Evolutionary conservation across 2,113 vertebrate species (phyloP), one percentile per base, ranked within the genome.

Genomic region (Illadopsis cleaveri): DNA sequence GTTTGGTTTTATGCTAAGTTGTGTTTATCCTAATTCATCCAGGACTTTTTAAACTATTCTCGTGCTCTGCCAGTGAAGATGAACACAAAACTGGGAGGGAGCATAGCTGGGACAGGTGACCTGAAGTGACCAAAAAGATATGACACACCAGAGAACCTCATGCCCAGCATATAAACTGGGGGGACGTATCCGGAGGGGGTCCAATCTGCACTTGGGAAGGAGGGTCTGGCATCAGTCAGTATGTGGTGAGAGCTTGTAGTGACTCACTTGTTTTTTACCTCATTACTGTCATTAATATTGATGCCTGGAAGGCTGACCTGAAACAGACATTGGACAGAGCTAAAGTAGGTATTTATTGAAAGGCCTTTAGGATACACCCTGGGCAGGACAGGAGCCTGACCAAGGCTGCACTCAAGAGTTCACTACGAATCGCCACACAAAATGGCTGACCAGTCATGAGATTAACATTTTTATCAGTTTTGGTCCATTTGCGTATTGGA

Each of bases 171-270:
- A 21, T 25, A 68, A 82, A n/a, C 7, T 30, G 7, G 10, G 28
- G 12, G 6, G 2, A 66, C 1, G 2, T 15, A 38, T 24, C 23
- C 1, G 0, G 13, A 40, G 68, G 9, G 3, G 9, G 3, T 14
- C 7, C 0, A 10, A 3, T 40, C 11, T 18, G 11, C 11, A 30
- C 5, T 45, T 5, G 0, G 11, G 38, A 60, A 60, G 7, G 4
- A 19, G 11, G 7, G 5, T 25, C n/a, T 53, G 53, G n/a, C 11
- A 68, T n/a, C 0, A 0, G 2, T 45, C 45, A 82, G 45, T 24
- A n/a, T n/a, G 24, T 22, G 9, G 20, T 21, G 33, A 66, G 28
- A 15, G 1, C 11, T 12, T n/a, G 11, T 40, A 82, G 28, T 8
- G 12, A 13, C 35, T 35, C 16, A 18, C 4, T 25, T 45, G 3